Percentiles rank a stretch among this genome's conserved stretches.
phyloP scores from a whole-genome alignment of 2,113 vertebrate genomes.

The Rhipidura dahli region DNA sequence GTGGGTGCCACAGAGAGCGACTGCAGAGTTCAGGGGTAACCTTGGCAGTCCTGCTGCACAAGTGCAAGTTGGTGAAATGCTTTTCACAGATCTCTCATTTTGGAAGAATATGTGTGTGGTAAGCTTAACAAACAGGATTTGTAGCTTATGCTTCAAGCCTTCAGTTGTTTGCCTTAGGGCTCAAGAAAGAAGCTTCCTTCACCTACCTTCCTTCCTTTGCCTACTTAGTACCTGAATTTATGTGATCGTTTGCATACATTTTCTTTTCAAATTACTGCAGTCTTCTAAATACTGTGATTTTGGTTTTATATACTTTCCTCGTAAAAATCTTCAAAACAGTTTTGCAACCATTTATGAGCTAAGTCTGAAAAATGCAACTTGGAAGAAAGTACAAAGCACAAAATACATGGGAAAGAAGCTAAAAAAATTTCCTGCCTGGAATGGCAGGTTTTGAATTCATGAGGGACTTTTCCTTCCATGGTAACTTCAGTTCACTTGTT shows the following conservation, averaged over 20 bases:
- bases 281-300: neutral
- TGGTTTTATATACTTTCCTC: neutral
- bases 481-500: neutral
- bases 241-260: neutral
- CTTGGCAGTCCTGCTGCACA: neutral
- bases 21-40: neutral
- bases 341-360: neutral
- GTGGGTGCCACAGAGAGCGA: accelerated
- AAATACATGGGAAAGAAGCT: neutral
- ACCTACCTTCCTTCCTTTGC: neutral
- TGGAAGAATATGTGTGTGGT: accelerated
- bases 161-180: neutral
- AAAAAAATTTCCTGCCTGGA: neutral
- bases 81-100: neutral
- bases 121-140: neutral
- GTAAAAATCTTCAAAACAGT: neutral
- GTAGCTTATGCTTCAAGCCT: neutral
- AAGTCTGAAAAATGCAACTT: neutral
- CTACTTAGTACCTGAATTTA: neutral
- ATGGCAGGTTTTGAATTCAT: neutral
- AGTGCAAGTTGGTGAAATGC: neutral
- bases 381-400: neutral
- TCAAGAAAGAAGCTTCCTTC: neutral
- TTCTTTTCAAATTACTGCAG: neutral
- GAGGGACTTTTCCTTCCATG: neutral